Evolutionary conservation across 2,113 vertebrate genomes (phyloP).

Genomic region (Candoia aspera): DNA sequence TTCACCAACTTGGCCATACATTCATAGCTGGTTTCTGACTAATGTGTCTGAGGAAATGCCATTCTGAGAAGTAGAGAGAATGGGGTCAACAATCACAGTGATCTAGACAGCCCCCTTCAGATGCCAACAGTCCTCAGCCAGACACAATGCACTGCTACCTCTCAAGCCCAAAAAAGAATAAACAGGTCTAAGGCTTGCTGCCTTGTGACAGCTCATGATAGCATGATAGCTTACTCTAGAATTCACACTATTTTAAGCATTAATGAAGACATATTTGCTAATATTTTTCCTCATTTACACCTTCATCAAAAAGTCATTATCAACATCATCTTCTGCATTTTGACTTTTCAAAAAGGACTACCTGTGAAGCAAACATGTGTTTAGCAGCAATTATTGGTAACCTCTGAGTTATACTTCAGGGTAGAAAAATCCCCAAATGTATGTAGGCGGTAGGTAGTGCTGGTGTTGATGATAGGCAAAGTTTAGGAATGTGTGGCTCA

Average conservation of each 20-base stretch:
- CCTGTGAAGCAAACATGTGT: neutral
- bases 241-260: neutral
- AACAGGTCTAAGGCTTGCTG: neutral
- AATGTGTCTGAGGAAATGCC: slow-evolving; percentile 12
- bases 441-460: neutral
- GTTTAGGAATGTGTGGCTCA: neutral
- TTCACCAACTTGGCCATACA: slow-evolving; percentile 23
- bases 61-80: neutral
- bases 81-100: neutral
- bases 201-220: slow-evolving; percentile 21
- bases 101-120: slow-evolving; percentile 10
- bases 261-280: neutral
- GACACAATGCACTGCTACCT: neutral
- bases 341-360: neutral
- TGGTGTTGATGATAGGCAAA: neutral
- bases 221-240: neutral
- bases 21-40: slow-evolving; percentile 18
- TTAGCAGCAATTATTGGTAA: neutral
- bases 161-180: neutral
- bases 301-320: neutral
- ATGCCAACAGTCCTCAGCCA: slow-evolving; percentile 8
- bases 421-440: neutral
- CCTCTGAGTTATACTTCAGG: neutral
- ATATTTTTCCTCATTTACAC: neutral
- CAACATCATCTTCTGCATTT: neutral